Conservation (phyloP, 2,797 vertebrate genomes). For the Neopelma chrysocephalum region DNA sequence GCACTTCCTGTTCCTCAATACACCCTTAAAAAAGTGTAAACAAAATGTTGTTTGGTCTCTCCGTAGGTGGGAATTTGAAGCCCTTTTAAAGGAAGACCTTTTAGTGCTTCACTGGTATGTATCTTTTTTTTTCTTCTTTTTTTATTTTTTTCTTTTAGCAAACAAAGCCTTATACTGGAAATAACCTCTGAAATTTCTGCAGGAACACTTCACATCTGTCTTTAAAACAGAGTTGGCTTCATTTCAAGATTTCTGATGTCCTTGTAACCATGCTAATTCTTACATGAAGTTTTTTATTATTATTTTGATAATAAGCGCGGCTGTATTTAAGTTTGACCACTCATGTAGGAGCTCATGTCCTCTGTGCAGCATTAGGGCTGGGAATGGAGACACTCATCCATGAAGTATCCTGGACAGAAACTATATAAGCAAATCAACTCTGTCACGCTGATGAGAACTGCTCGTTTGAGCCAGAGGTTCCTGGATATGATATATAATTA, state of each 20-base stretch:
- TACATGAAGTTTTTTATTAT: not conserved
- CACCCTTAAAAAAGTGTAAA: not conserved
- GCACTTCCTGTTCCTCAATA: not conserved
- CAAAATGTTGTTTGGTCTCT: not conserved
- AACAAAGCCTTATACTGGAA: not conserved
- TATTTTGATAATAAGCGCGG: not conserved
- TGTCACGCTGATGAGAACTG: not conserved
- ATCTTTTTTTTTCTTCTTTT: fast-evolving
- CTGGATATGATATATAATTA: not conserved
- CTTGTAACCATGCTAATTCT: not conserved
- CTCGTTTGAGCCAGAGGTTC: not conserved
- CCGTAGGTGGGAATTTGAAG: not conserved
- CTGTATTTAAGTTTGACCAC: not conserved
- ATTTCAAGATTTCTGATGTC: not conserved
- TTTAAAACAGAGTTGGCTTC: not conserved
- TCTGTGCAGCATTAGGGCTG: not conserved
- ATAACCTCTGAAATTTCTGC: not conserved
- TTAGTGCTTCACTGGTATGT: not conserved
- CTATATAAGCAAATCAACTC: not conserved
- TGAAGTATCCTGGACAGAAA: not conserved
- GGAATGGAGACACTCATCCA: not conserved
- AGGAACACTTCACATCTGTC: not conserved
- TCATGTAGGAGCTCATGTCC: not conserved
- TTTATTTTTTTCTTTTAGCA: not conserved
- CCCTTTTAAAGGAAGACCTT: not conserved